Conservation (phyloP, 1,140 invertebrate genomes). For the Oreohelix idahoensis region DNA sequence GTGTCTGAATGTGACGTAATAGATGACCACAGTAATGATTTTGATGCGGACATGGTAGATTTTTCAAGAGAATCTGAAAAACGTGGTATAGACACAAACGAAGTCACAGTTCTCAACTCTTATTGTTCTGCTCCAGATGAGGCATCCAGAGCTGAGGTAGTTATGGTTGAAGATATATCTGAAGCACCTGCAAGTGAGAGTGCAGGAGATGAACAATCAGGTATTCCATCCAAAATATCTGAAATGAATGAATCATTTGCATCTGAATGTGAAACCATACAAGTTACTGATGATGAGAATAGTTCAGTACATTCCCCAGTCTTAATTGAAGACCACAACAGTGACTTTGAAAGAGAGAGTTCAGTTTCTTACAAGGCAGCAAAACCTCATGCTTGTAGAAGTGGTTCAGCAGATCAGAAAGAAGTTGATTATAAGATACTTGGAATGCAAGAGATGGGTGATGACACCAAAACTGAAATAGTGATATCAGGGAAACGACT, state of each 20-base stretch:
- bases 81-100: neutral
- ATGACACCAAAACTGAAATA: neutral
- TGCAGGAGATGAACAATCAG: too few relatives aligned
- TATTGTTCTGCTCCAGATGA: neutral
- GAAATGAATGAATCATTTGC: too few relatives aligned
- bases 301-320: neutral
- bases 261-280: neutral
- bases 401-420: neutral
- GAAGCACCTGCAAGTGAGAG: neutral
- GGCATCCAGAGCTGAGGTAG: neutral
- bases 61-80: neutral
- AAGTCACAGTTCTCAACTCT: neutral
- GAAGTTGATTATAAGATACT: neutral
- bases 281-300: neutral
- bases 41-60: too few relatives aligned
- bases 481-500: neutral
- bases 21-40: too few relatives aligned
- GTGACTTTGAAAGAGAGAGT: neutral
- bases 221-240: too few relatives aligned
- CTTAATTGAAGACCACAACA: neutral
- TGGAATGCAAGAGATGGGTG: neutral
- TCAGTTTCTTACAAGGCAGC: neutral
- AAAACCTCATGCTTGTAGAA: neutral
- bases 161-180: neutral
- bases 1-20: too few relatives aligned